Evolutionary conservation across 2,113 vertebrate genomes (phyloP).

Genomic region (Psittacula cyanocephala): DNA sequence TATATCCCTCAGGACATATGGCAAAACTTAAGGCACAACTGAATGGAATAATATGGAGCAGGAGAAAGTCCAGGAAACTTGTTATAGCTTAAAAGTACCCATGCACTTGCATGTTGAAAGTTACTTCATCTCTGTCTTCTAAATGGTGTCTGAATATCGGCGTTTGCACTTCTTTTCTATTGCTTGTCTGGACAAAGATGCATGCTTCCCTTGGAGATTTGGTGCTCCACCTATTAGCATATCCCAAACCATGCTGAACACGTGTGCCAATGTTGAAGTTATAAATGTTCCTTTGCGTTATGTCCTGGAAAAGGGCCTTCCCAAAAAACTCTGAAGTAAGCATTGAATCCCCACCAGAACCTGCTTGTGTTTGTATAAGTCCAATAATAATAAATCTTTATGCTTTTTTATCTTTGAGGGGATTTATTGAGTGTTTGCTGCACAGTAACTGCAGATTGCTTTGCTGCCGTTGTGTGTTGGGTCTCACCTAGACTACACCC

Average conservation of each 20-base stretch:
- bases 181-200: background rate
- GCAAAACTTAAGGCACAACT: background rate
- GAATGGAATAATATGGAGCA: background rate
- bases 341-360: background rate
- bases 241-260: rapidly evolving
- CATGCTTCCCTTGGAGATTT: background rate
- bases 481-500: background rate
- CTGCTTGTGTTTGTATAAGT: background rate
- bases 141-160: background rate
- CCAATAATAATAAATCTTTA: background rate
- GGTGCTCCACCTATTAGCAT: background rate
- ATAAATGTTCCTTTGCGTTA: background rate
- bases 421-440: background rate
- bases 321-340: background rate
- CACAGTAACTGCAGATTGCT: background rate
- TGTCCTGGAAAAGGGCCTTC: background rate
- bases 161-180: background rate
- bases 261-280: background rate
- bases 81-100: background rate
- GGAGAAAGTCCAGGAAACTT: background rate
- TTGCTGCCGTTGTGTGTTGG: background rate
- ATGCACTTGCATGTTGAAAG: background rate
- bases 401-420: background rate
- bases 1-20: background rate
- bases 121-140: background rate